A percentile compares a stretch with the other conserved stretches of the same genome.
Conservation (phyloP, 2,888 invertebrate species). For the Exocentrus adspersus region DNA sequence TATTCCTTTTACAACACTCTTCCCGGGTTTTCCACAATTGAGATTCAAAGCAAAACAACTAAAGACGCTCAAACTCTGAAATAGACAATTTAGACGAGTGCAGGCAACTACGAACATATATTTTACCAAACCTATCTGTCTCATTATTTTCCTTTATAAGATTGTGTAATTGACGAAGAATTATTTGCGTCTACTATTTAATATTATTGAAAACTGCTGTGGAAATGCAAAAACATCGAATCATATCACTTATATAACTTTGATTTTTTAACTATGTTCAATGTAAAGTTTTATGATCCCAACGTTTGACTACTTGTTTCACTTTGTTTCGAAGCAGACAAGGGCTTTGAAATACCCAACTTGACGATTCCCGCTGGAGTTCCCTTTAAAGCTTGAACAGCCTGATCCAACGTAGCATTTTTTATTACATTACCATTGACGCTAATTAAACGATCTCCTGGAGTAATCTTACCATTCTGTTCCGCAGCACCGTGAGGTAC, state of each 20-base stretch:
- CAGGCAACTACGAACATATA: too few species aligned
- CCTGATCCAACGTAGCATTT: conserved; percentile 92
- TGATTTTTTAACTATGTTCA: conserved; percentile 16
- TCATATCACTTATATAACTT: conserved; percentile 8
- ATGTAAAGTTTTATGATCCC: conserved; percentile 32
- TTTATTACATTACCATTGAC: conserved; percentile 92
- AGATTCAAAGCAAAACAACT: neutral
- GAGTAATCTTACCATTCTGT: conserved; percentile 87
- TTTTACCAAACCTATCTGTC: too few species aligned
- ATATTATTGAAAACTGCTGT: neutral
- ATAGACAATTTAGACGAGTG: too few species aligned
- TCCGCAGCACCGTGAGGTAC: conserved; percentile 99
- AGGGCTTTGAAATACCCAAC: conserved; percentile 91
- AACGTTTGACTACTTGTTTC: conserved; percentile 42
- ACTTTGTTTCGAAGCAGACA: conserved; percentile 63
- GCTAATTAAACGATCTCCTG: conserved; percentile 88
- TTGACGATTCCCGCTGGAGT: conserved; percentile 89
- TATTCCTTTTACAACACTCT: too few species aligned
- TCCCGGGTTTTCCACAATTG: too few species aligned
- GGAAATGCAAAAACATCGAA: neutral
- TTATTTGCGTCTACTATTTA: neutral
- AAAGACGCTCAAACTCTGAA: too few species aligned
- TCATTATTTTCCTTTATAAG: too few species aligned
- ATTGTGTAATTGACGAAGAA: neutral
- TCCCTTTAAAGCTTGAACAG: conserved; percentile 94